Percentiles rank a stretch among this genome's conserved stretches.
phyloP scores from a whole-genome alignment of 2,888 invertebrate genomes.

The Pilophorus perplexus region DNA sequence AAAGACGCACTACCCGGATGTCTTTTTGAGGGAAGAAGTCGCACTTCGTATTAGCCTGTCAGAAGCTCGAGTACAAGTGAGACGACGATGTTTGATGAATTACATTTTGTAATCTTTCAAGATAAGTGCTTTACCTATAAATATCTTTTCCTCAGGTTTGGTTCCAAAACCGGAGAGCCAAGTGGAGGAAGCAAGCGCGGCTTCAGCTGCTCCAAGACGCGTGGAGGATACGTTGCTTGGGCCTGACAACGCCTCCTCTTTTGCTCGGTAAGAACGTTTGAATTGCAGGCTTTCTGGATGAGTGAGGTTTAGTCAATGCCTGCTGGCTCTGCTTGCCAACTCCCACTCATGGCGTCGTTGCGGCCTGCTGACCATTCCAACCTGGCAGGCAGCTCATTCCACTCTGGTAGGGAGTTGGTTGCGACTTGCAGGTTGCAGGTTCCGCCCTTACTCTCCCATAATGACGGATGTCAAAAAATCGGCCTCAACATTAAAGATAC shows the following conservation, averaged over 20 bases:
- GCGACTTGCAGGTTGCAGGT: no score
- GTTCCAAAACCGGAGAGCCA: slow-evolving; percentile 88
- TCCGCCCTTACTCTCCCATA: no score
- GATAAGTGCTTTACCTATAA: not conserved
- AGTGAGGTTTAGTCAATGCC: no score
- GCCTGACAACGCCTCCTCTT: slow-evolving; percentile 63
- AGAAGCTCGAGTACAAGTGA: slow-evolving; percentile 88
- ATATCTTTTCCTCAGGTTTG: slow-evolving; percentile 61
- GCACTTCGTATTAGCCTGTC: slow-evolving; percentile 86
- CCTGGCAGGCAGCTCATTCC: no score
- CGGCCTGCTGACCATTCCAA: no score
- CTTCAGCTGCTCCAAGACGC: slow-evolving; percentile 83
- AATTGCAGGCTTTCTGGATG: no score
- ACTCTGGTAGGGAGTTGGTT: no score
- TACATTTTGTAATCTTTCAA: not conserved
- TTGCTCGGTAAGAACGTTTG: slow-evolving; percentile 53
- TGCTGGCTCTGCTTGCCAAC: no score
- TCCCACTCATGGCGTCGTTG: no score
- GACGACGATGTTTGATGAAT: slow-evolving; percentile 1
- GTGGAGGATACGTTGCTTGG: slow-evolving; percentile 85
- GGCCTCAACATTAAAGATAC: no score
- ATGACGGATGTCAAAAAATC: no score
- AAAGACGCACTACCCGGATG: slow-evolving; percentile 93
- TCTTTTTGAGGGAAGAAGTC: slow-evolving; percentile 83
- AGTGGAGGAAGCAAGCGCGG: slow-evolving; percentile 87